Evolutionary conservation across 1,140 invertebrate species (phyloP).

Genomic region (Panonychus citri): DNA sequence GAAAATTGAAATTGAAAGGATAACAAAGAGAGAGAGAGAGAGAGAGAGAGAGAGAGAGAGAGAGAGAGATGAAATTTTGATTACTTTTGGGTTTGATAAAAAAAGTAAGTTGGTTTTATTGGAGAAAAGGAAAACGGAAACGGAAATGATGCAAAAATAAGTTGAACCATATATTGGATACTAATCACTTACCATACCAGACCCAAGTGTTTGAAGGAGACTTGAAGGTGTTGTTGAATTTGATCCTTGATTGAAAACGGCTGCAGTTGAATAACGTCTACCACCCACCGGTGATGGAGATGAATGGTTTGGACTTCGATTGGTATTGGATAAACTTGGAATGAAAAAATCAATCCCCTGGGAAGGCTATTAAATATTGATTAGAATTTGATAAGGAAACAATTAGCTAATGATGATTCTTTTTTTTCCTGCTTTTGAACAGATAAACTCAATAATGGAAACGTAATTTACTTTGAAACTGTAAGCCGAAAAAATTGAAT

Average conservation of each 20-base stretch:
- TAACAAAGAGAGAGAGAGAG: not conserved
- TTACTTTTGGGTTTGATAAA: not conserved
- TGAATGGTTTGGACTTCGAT: not conserved
- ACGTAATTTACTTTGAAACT: not conserved
- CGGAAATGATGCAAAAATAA: not conserved
- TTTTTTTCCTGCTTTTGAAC: not conserved
- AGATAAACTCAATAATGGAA: too few species aligned
- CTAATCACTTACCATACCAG: conserved; percentile 17
- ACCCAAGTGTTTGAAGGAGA: conserved; percentile 19
- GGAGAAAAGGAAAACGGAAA: not conserved
- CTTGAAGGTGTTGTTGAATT: conserved; percentile 11
- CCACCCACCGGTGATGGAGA: not conserved
- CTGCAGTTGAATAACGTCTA: conserved; percentile 15
- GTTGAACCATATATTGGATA: not conserved
- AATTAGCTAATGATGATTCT: too few species aligned
- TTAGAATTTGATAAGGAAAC: not conserved
- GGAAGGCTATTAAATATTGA: conserved; percentile 4
- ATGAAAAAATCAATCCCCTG: conserved; percentile 15
- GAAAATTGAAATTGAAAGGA: not conserved
- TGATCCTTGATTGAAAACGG: conserved; percentile 9
- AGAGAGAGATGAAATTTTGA: not conserved
- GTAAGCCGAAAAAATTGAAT: not conserved
- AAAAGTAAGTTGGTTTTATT: not conserved
- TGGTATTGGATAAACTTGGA: conserved; percentile 7
- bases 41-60: not conserved